Evolutionary conservation across 2,888 invertebrate genomes (phyloP), one percentile per base, ranked within the genome.

Genomic region (Apotomis turbidana): DNA sequence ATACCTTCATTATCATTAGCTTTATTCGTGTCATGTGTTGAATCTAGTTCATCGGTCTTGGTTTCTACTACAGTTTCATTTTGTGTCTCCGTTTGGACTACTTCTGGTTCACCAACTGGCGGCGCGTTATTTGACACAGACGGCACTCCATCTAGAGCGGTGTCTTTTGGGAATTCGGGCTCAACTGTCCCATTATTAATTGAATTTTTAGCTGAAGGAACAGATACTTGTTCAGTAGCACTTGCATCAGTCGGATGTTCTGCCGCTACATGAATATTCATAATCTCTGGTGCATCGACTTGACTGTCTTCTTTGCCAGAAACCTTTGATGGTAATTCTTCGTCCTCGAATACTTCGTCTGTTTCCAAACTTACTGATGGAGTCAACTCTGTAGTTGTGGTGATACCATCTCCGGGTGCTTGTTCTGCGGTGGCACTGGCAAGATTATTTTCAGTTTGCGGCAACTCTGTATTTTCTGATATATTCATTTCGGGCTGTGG

Each of bases 311-410:
- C 36, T n/a, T 36, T 51, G 44, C 55, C 46, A 27, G 52, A 58
- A 58, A 1, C 12, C 10, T 6, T 61, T 15, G 49, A 5, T 12
- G 60, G 46, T 4, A 60, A 6, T 66, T 49, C 59, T 38, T n/a
- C 12, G 4, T 71, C 66, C 13, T 55, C 59, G 44, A 60, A 60
- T 12, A 60, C 49, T 71, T 71, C 71, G 10, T 60, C 12, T 6
- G 67, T 46, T 49, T 49, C 13, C 55, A 61, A 67, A 49, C 27
- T 67, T 51, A 54, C 12, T 38, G 15, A n/a, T 60, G 12, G 12
- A 36, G 38, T 2, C 44, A 10, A 1, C 4, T 61, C n/a, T 10
- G 55, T 36, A 41, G 41, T 61, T 38, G n/a, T 49, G 12, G 15
- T 49, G 6, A n/a, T 38, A 54, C 27, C 49, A 27, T 13, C 36